Evolutionary conservation across 2,113 vertebrate species (phyloP), one percentile per base, ranked within the genome.

Genomic region (Limanda limanda): DNA sequence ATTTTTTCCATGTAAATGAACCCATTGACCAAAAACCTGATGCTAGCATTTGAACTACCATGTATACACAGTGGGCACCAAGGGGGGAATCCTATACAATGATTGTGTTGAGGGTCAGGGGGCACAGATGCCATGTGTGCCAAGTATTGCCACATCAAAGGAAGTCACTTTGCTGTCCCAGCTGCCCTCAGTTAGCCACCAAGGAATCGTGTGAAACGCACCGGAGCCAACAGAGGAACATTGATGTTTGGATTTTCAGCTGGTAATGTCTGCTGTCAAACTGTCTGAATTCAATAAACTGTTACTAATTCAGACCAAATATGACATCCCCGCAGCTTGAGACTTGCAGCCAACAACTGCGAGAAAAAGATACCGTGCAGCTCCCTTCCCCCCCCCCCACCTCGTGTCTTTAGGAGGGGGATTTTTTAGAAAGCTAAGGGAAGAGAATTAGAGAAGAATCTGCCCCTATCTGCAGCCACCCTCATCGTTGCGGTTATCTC

Each of bases 1-100:
- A 87, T 84, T 91, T 92, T 92, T 94, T 92, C 86, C 89, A 92
- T 88, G 81, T 90, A 93, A 91, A 94, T 92, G 76, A 93, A 90
- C 81, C 89, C 85, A 91, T 86, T 92, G 86, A 92, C 72, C 76
- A 88, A 88, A 82, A 86, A 90, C 66, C 76, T 86, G 88, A 89
- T 72, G 86, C 84, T 86, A 80, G 84, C 90, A 87, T 86, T 88
- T 92, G 83, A 84, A 88, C 84, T 81, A 80, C 61, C 90, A 89
- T 90, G 89, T 92, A 85, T 85, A 89, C 85, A 79, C 85, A 81
- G 89, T 86, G 84, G 87, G 90, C 86, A 90, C 88, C 58, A 20
- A 87, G 83, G 74, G 88, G 86, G 78, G 79, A 85, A 75, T 83
- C 89, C 78, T 78, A 89, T 85, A 90, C 77, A 81, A 65, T 84